Evolutionary conservation across 2,888 invertebrate genomes (phyloP).

Genomic region (Cephus sareptanus): DNA sequence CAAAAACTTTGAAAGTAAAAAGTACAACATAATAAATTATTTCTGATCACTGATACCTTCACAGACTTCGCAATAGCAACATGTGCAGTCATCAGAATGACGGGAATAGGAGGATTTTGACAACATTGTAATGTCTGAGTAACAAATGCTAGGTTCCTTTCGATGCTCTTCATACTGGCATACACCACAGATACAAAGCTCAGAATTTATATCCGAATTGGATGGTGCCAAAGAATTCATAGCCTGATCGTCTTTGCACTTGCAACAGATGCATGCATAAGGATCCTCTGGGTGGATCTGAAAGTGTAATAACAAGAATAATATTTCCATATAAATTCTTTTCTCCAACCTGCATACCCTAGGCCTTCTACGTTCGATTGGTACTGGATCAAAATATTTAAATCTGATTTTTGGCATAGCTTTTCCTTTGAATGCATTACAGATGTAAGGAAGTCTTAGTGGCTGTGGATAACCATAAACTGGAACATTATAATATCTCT

Average conservation of each 20-base stretch:
- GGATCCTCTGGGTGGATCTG: constrained; percentile 8
- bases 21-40: neutral
- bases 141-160: constrained; percentile 12
- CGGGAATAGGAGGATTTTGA: neutral
- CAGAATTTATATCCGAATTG: neutral
- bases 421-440: constrained; percentile 15
- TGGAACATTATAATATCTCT: constrained; percentile 70
- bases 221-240: constrained; percentile 18
- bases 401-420: constrained; percentile 20
- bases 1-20: neutral
- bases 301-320: neutral
- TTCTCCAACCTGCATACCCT: neutral
- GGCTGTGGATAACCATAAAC: constrained; percentile 59
- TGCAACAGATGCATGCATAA: constrained; percentile 14
- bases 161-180: constrained; percentile 6
- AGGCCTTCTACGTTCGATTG: constrained; percentile 14
- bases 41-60: constrained; percentile 2
- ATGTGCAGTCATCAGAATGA: constrained; percentile 9
- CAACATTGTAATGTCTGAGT: constrained; percentile 13
- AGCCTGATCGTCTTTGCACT: constrained; percentile 10
- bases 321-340: neutral
- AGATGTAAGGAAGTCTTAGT: constrained; percentile 15
- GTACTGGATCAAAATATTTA: constrained; percentile 19
- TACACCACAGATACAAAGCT: constrained; percentile 12
- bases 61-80: constrained; percentile 13